Evolutionary conservation across 2,113 vertebrate genomes (phyloP).

Genomic region (Ia io): DNA sequence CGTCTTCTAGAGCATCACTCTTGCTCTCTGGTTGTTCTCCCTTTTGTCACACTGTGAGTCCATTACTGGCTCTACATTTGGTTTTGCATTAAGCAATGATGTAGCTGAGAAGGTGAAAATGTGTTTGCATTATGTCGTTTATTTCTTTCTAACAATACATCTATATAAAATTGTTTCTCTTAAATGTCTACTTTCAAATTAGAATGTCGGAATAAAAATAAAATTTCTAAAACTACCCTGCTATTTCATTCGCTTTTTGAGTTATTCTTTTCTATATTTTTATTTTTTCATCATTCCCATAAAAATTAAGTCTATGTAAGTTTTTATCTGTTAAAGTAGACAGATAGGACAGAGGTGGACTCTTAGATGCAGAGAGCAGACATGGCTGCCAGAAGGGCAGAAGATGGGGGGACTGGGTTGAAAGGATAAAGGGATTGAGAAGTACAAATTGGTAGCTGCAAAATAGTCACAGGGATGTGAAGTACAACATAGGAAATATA

Average conservation of each 20-base stretch:
- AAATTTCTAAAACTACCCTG: not conserved
- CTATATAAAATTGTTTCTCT: not conserved
- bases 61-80: not conserved
- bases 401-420: not conserved
- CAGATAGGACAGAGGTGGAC: not conserved
- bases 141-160: not conserved
- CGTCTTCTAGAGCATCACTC: conserved; percentile 3
- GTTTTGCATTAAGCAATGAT: not conserved
- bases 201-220: not conserved
- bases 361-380: not conserved
- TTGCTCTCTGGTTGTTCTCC: conserved; percentile 31
- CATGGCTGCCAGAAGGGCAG: not conserved
- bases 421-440: not conserved
- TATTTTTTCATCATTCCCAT: not conserved
- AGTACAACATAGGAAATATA: not conserved
- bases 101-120: not conserved
- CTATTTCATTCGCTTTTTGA: not conserved
- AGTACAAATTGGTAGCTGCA: not conserved
- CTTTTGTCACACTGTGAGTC: not conserved
- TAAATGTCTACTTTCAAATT: not conserved
- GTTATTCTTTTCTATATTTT: not conserved
- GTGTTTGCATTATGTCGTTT: not conserved
- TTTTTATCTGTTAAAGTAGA: not conserved
- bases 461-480: not conserved
- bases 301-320: not conserved